Evolutionary conservation across 2,113 vertebrate species (phyloP).

Genomic region (Laticauda colubrina): DNA sequence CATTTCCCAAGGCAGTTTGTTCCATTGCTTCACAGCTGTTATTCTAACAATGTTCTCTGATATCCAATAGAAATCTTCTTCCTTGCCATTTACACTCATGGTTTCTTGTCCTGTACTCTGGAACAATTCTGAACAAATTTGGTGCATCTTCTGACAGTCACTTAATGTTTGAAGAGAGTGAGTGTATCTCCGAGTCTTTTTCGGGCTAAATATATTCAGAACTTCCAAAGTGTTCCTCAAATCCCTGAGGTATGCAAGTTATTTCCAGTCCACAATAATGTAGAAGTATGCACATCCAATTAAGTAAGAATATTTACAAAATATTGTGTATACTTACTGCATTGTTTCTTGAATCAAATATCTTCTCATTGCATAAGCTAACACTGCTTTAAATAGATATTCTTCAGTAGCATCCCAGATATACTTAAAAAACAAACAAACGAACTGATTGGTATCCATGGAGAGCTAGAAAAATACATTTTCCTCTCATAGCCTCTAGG

Average conservation of each 20-base stretch:
- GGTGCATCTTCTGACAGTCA: background rate
- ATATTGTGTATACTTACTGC: constrained; percentile 73
- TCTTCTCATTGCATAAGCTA: constrained; percentile 88
- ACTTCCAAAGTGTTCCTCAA: background rate
- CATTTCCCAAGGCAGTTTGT: background rate
- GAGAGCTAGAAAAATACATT: background rate
- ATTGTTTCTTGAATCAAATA: constrained; percentile 63
- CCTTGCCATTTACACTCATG: background rate
- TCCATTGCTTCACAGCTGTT: background rate
- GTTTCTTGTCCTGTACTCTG: background rate
- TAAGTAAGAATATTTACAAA: constrained; percentile 12
- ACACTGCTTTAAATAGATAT: constrained; percentile 86
- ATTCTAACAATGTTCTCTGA: background rate
- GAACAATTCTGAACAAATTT: background rate
- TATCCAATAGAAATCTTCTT: background rate
- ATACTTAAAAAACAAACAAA: constrained; percentile 76
- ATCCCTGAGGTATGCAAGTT: background rate
- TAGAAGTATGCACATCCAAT: background rate
- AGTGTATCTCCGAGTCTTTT: background rate
- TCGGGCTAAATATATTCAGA: background rate
- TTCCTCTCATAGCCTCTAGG: background rate
- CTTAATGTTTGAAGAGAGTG: background rate
- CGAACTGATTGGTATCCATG: constrained; percentile 6
- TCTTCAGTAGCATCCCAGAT: constrained; percentile 85
- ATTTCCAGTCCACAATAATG: constrained; percentile 11